Percentiles rank a stretch among this genome's conserved stretches.
phyloP scores from a whole-genome alignment of 2,797 vertebrate genomes.

The Knipowitschia caucasica region DNA sequence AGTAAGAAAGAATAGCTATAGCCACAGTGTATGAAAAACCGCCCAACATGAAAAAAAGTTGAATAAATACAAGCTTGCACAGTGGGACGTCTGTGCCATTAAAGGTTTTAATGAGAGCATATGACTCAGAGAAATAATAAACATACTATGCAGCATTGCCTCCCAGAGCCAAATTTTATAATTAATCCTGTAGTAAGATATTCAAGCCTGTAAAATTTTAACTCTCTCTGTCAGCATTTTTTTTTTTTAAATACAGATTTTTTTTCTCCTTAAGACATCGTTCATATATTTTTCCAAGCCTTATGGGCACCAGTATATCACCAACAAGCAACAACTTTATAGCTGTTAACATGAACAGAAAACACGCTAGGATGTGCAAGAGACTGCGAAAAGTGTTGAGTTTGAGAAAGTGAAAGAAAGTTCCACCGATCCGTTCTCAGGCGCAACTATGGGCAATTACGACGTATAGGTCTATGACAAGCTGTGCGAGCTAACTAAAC shows the following conservation, averaged over 20 bases:
- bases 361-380: conserved; percentile 11
- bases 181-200: conserved; percentile 10
- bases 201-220: conserved; percentile 7
- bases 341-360: conserved; percentile 5
- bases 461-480: conserved; percentile 48
- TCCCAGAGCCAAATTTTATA: conserved; percentile 7
- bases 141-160: background rate
- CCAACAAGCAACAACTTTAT: conserved; percentile 12
- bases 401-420: conserved; percentile 30
- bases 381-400: conserved; percentile 4
- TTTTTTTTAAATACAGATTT: conserved; percentile 32
- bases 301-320: conserved; percentile 11
- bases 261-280: conserved; percentile 18
- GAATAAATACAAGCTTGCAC: conserved; percentile 1
- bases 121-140: conserved; percentile 11
- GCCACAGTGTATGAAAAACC: background rate
- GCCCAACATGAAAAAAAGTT: conserved; percentile 1
- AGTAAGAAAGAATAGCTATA: background rate
- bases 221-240: conserved; percentile 1
- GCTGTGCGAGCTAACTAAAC: conserved; percentile 45
- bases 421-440: conserved; percentile 36
- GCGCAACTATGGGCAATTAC: conserved; percentile 54
- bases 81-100: conserved; percentile 8
- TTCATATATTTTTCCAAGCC: conserved; percentile 10
- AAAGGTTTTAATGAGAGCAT: conserved; percentile 10